Conservation (phyloP, 64 coral and sea anemone species). For the Montipora sp. region DNA sequence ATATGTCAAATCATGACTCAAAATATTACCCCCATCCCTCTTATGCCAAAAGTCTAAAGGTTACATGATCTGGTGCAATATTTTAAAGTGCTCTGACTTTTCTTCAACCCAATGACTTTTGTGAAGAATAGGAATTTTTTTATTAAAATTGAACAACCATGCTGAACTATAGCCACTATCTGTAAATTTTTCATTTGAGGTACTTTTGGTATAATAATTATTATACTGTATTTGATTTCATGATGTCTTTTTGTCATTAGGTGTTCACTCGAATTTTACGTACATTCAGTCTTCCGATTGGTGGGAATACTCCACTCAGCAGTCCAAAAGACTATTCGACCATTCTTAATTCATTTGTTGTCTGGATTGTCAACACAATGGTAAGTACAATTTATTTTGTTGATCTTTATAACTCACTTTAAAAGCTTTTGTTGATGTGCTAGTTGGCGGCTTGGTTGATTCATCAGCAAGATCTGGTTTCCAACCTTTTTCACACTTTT, state of each 20-base stretch:
- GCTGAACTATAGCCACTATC: too few species aligned
- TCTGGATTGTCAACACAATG: conserved; percentile 86
- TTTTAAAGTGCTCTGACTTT: too few species aligned
- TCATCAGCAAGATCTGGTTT: too few species aligned
- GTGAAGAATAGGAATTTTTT: neutral
- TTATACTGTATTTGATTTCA: too few species aligned
- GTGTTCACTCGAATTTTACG: conserved; percentile 89
- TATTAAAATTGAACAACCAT: neutral
- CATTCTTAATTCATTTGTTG: conserved; percentile 84
- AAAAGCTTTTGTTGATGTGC: neutral
- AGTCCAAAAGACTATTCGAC: conserved; percentile 71
- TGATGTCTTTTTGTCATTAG: conserved; percentile 40
- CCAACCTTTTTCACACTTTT: too few species aligned
- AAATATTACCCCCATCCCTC: too few species aligned
- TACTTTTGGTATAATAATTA: too few species aligned
- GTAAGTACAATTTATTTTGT: conserved; percentile 51
- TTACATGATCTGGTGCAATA: too few species aligned
- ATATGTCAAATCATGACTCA: too few species aligned
- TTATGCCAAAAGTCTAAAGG: too few species aligned
- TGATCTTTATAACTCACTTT: neutral
- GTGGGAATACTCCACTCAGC: conserved; percentile 57
- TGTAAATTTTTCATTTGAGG: too few species aligned
- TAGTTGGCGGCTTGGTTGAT: neutral
- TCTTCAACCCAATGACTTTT: too few species aligned
- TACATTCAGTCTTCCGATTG: conserved; percentile 86